These are phyloP conservation scores for Cydia fagiglandana DNA, from an alignment of 1,140 invertebrate species.

Conservation along the genomic window DNA sequence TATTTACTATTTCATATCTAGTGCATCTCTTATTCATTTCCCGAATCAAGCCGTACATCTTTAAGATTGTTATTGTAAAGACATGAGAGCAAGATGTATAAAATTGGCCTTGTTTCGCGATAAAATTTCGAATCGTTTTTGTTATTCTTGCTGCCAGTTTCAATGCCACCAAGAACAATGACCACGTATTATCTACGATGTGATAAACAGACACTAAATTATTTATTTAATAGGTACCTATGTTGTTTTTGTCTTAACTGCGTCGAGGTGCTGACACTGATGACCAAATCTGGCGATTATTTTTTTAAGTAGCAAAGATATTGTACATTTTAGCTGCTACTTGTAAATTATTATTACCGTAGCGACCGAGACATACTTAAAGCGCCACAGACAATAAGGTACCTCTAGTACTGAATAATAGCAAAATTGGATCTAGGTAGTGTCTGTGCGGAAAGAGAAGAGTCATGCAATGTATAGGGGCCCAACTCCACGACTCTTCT, in stretches of 20 bases:
- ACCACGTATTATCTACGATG: conserved; percentile 12
- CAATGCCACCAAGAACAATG: conserved; percentile 29
- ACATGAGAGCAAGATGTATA: background rate
- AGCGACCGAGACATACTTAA: too few species aligned
- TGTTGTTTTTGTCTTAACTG: background rate
- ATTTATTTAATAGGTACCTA: background rate
- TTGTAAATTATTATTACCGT: too few species aligned
- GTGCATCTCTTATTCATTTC: too few species aligned
- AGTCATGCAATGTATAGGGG: too few species aligned
- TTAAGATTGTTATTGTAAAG: background rate
- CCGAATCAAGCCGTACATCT: too few species aligned
- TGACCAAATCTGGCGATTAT: background rate
- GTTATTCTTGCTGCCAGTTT: background rate
- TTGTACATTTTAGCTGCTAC: too few species aligned
- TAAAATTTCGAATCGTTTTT: background rate
- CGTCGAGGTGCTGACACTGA: background rate
- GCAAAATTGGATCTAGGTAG: too few species aligned
- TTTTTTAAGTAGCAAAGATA: background rate
- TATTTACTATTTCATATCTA: too few species aligned
- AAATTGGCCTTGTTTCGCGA: background rate
- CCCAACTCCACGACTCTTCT: too few species aligned
- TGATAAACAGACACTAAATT: conserved; percentile 1
- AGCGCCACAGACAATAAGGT: too few species aligned
- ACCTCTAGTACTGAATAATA: too few species aligned
- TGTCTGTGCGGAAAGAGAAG: too few species aligned